A percentile compares a stretch with the other conserved stretches of the same genome.
These are phyloP conservation scores for Lasius fuliginosus DNA, from an alignment of 2,888 invertebrate genomes.

Conservation along the genomic window DNA sequence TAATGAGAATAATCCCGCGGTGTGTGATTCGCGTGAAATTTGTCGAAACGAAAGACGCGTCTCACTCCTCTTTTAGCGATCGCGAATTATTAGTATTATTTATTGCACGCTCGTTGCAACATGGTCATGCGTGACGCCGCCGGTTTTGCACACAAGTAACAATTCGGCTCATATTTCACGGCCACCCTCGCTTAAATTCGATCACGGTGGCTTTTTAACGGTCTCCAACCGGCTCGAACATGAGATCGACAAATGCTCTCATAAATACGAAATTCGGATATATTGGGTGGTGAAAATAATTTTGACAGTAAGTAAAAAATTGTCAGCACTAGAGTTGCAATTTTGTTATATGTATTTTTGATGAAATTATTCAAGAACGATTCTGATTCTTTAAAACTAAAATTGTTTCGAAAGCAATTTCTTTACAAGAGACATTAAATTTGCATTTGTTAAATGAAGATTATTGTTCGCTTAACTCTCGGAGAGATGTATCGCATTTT, in stretches of 20 bases:
- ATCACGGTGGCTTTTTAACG: slow-evolving; percentile 32
- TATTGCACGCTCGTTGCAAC: slow-evolving; percentile 4
- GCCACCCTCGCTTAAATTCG: slow-evolving; percentile 39
- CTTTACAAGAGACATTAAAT: background rate
- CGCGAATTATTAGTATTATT: slow-evolving; percentile 38
- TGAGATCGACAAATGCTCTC: slow-evolving; percentile 4
- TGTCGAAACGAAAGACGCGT: background rate
- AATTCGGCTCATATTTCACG: slow-evolving; percentile 21
- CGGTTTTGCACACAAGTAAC: background rate
- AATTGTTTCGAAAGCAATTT: background rate
- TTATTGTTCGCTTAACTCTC: background rate
- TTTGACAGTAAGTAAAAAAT: background rate
- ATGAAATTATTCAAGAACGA: background rate
- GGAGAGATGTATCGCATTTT: background rate
- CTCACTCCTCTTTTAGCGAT: background rate
- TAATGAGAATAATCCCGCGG: slow-evolving; percentile 36
- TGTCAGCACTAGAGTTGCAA: background rate
- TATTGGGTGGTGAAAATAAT: background rate
- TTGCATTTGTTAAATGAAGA: background rate
- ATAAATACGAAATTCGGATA: slow-evolving; percentile 29
- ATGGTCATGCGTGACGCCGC: background rate
- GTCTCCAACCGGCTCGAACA: background rate
- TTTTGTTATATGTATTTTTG: background rate
- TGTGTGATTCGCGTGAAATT: background rate
- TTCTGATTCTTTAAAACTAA: background rate